phyloP scores from a whole-genome alignment of 2,113 vertebrate species.

The Crypturellus undulatus region DNA sequence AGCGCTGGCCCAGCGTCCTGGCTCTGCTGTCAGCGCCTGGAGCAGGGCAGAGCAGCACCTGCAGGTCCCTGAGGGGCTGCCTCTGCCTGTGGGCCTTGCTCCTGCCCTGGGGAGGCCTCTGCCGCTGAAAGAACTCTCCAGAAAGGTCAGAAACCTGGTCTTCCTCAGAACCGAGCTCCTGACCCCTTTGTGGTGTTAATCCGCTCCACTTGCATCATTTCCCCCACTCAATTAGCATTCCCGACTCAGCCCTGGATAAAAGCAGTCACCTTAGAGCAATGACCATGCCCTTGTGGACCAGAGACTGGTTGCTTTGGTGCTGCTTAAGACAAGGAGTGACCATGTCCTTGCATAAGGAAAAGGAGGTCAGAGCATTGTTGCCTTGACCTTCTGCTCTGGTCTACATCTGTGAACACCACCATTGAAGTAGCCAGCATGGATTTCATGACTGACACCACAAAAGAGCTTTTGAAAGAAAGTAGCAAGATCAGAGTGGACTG shows the following conservation, averaged over 20 bases:
- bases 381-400: conserved; percentile 12
- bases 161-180: neutral
- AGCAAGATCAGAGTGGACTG: neutral
- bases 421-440: neutral
- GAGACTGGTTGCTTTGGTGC: neutral
- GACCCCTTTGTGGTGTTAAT: neutral
- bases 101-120: neutral
- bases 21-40: neutral
- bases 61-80: neutral
- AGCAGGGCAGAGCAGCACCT: neutral
- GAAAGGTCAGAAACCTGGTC: neutral
- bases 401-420: neutral
- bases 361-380: neutral
- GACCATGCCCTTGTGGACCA: neutral
- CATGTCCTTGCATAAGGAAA: neutral
- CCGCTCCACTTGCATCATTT: neutral
- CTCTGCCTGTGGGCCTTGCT: neutral
- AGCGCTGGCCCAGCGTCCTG: neutral
- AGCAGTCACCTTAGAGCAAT: neutral
- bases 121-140: neutral
- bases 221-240: neutral
- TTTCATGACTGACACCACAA: neutral
- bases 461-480: neutral
- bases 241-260: neutral
- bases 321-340: neutral